Percentiles rank a stretch among this genome's conserved stretches.
Evolutionary conservation across 2,888 invertebrate species (phyloP).

Genomic region (Hyposoter dolosus): DNA sequence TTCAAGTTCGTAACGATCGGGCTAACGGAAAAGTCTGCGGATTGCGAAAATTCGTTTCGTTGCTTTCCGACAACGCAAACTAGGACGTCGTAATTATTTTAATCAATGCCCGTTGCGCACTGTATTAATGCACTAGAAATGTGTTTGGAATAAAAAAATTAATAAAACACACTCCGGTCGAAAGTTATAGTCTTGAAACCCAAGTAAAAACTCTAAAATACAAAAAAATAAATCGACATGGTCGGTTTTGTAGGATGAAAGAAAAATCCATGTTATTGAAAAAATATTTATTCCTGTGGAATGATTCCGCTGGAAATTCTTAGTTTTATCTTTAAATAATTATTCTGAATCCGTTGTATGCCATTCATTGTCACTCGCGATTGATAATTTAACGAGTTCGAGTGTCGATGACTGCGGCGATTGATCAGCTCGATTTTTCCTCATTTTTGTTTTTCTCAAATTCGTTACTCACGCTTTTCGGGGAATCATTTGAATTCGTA

Average conservation of each 20-base stretch:
- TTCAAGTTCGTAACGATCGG: background rate
- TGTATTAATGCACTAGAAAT: slow-evolving; percentile 26
- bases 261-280: background rate
- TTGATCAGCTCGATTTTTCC: slow-evolving; percentile 32
- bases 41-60: background rate
- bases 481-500: slow-evolving; percentile 59
- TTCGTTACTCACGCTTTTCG: slow-evolving; percentile 15
- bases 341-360: slow-evolving; percentile 77
- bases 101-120: slow-evolving; percentile 2
- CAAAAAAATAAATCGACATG: background rate
- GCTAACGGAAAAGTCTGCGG: background rate
- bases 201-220: background rate
- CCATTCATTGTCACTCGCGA: slow-evolving; percentile 72
- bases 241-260: background rate
- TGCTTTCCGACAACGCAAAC: background rate
- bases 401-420: background rate
- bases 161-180: background rate
- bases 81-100: background rate
- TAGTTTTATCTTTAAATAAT: slow-evolving; percentile 30
- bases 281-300: slow-evolving; percentile 22
- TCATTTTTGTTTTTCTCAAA: slow-evolving; percentile 34
- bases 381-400: background rate
- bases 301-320: slow-evolving; percentile 21
- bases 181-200: background rate
- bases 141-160: slow-evolving; percentile 1